Evolutionary conservation across 2,113 vertebrate genomes (phyloP), one percentile per base, ranked within the genome.

Genomic region (Triplophysa tibetana): DNA sequence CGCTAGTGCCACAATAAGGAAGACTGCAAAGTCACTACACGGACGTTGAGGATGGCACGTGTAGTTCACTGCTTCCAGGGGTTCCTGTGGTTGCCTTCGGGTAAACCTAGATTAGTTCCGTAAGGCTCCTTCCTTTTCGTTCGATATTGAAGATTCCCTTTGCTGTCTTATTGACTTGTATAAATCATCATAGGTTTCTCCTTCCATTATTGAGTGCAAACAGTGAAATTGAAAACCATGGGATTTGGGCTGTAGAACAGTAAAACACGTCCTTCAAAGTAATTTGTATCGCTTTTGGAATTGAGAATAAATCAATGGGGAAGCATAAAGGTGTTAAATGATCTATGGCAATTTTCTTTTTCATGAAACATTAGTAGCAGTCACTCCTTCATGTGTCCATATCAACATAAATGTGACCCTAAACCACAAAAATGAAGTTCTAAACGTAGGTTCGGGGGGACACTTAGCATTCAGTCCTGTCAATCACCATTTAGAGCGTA

Each of bases 101-200:
- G 13, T 56, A 74, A 45, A 74, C 8, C 72, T 75, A 45, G 72
- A 75, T 75, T 75, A 26, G 72, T 43, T 63, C 41, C 58, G 58
- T 26, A 26, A 63, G 21, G 72, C 50, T n/a, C 4, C 23, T 56
- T 21, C 10, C 52, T 60, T 38, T 73, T 69, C 19, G 21, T 73
- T 12, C 29, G 19, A 14, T 66, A 45, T 26, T 29, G 10, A 65
- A 63, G 16, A 70, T 73, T 60, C 54, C 52, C 33, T 11, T 23
- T 24, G 56, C 21, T 45, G 29, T 75, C 16, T 45, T 60, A 75
- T 2, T 81, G 70, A 60, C 63, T 54, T 43, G 48, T 19, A 58
- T 11, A 13, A 3, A 60, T 23, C 33, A 4, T 41, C 6, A 21
- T 58, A 21, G 16, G 54, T 8, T 38, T 17, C n/a, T 74, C 26